Evolutionary conservation across 2,888 invertebrate genomes (phyloP).

Genomic region (Agrochola litura): DNA sequence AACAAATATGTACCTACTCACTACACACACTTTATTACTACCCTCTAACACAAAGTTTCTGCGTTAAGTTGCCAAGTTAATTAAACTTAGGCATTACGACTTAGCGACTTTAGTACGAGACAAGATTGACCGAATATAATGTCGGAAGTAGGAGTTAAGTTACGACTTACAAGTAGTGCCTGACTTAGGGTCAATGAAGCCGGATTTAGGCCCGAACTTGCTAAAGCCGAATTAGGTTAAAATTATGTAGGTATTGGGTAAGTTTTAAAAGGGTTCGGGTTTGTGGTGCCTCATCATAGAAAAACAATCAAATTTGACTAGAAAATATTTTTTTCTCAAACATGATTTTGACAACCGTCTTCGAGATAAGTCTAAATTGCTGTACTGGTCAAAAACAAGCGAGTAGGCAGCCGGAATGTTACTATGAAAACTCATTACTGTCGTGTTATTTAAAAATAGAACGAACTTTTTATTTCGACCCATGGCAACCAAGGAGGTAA

Average conservation of each 20-base stretch:
- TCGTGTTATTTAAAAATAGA: too few relatives aligned
- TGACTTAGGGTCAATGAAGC: slow-evolving; percentile 39
- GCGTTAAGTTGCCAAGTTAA: slow-evolving; percentile 63
- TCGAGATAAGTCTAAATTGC: too few relatives aligned
- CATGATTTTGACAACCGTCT: too few relatives aligned
- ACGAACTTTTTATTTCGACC: too few relatives aligned
- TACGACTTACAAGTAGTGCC: slow-evolving; percentile 18
- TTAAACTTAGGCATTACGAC: slow-evolving; percentile 62
- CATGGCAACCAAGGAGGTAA: too few relatives aligned
- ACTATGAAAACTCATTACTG: too few relatives aligned
- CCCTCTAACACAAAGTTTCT: slow-evolving; percentile 45
- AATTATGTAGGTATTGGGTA: slow-evolving; percentile 33
- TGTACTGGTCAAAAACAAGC: too few relatives aligned
- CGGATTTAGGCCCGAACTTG: slow-evolving; percentile 14
- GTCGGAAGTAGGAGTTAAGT: slow-evolving; percentile 22
- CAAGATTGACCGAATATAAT: slow-evolving; percentile 61
- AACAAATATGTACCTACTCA: slow-evolving; percentile 41
- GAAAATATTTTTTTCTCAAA: neutral
- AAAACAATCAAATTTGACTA: neutral
- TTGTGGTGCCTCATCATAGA: neutral
- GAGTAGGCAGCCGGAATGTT: too few relatives aligned
- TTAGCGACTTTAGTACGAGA: slow-evolving; percentile 48
- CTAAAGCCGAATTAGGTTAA: slow-evolving; percentile 17
- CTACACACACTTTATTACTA: slow-evolving; percentile 46
- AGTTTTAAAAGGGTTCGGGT: slow-evolving; percentile 33